Evolutionary conservation across 2,888 invertebrate species (phyloP).

Genomic region (Lordiphosa fenestrarum): DNA sequence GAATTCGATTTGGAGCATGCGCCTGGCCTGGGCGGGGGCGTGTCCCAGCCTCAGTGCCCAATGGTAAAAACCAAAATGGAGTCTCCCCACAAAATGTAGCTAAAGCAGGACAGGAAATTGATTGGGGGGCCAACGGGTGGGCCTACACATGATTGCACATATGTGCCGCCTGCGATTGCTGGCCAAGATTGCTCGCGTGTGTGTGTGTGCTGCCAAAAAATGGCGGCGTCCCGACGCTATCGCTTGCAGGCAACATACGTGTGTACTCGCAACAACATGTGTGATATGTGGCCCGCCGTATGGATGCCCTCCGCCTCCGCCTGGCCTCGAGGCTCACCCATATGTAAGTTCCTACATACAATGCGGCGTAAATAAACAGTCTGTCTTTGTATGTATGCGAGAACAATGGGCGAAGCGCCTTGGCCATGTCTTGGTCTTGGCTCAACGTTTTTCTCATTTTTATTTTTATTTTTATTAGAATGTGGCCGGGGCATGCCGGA

Average conservation of each 20-base stretch:
- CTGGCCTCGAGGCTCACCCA: constrained; percentile 71
- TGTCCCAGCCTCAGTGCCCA: constrained; percentile 63
- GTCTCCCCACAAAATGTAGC: constrained; percentile 44
- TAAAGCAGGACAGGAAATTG: constrained; percentile 46
- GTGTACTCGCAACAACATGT: constrained; percentile 80
- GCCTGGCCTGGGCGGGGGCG: constrained; percentile 44
- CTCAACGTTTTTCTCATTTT: constrained; percentile 58
- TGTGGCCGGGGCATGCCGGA: constrained; percentile 34
- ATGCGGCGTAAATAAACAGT: constrained; percentile 79
- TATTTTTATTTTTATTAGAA: constrained; percentile 35
- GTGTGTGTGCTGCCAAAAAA: constrained; percentile 24
- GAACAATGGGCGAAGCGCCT: constrained; percentile 14
- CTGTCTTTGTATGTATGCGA: constrained; percentile 66
- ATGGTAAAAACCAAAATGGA: constrained; percentile 79
- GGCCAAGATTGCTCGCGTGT: constrained; percentile 57
- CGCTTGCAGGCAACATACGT: constrained; percentile 80
- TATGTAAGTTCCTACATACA: constrained; percentile 80
- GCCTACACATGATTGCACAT: constrained; percentile 73
- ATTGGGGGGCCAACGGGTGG: constrained; percentile 49
- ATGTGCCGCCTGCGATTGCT: constrained; percentile 71
- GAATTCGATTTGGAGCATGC: constrained; percentile 49
- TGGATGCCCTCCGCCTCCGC: constrained; percentile 58
- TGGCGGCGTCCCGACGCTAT: constrained; percentile 67
- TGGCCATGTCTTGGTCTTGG: constrained; percentile 9
- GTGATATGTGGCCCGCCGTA: constrained; percentile 81